Base-by-base conservation (phyloP, 2,797 vertebrate genomes). In the Takifugu ocellatus region DNA sequence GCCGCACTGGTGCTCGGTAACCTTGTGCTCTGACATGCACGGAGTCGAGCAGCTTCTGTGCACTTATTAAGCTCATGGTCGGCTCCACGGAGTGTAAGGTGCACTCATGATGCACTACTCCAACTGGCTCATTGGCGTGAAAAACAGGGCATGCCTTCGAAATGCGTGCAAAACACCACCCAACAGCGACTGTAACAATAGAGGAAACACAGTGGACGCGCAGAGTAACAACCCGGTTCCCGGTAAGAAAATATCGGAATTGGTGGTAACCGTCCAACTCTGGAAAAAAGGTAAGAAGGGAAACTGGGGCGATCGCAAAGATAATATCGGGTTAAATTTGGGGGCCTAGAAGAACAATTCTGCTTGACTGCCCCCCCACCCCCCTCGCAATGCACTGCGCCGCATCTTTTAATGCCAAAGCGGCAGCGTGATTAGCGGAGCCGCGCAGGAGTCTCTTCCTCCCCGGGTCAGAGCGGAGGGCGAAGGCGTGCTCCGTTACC, bases 401-500 rank as follows among this genome's bases (percentile, higher is more conserved):
- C 31, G 10, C 31, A 33, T 33, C 1, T 24, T 31, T 56, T 52
- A 47, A 21, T 6, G 0, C 1, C 0, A 5, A 15, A 6, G 3
- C 2, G 27, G 10, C 7, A 0, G 49, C 10, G 17, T 2, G 21
- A n/a, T 33, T 33, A 9, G 31, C 31, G 4, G 31, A 31, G 9
- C 8, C 14, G 8, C 42, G 8, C 42, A 56, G 3, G 44, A 12
- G 66, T 59, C 51, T 72, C 59, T 81, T 59, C 75, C 75, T 79
- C 64, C 61, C 70, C 74, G 26, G 90, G 88, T 91, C 89, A 91
- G 78, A 78, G 90, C 51, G 88, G 79, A 86, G 82, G 87, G 81
- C 75, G 85, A 86, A 87, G 83, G 87, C 86, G 90, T 90, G 87
- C 82, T 84, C 78, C 85, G 96, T 97, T 95, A 90, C 93, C 92